phyloP scores from a whole-genome alignment of 2,888 invertebrate genomes.

The Cephus spinipes region DNA sequence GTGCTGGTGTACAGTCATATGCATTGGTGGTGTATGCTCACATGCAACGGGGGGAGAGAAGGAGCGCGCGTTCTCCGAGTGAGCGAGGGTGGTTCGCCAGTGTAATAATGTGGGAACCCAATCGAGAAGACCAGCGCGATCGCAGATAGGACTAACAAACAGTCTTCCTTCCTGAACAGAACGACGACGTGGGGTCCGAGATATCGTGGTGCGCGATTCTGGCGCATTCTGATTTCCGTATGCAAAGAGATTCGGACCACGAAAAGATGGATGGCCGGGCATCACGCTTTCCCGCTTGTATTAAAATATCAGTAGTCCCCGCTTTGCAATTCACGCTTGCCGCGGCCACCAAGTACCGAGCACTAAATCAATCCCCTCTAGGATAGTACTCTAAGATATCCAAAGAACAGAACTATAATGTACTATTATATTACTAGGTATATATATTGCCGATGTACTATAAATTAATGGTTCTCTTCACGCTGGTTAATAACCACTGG shows the following conservation, averaged over 20 bases:
- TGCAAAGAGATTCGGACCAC: constrained; percentile 57
- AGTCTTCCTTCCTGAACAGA: constrained; percentile 67
- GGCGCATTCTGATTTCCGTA: constrained; percentile 63
- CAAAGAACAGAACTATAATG: neutral
- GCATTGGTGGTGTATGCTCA: neutral
- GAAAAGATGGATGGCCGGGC: constrained; percentile 63
- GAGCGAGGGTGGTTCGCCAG: constrained; percentile 62
- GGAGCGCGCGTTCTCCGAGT: neutral
- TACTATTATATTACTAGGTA: neutral
- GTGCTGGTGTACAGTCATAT: constrained; percentile 2
- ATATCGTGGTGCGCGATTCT: constrained; percentile 26
- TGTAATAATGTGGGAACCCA: constrained; percentile 62
- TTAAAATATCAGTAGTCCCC: constrained; percentile 58
- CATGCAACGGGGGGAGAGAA: neutral
- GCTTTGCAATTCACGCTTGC: neutral
- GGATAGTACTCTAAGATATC: neutral
- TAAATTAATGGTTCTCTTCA: too few relatives aligned
- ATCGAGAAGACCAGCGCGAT: constrained; percentile 41
- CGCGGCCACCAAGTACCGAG: constrained; percentile 12
- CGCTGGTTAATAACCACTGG: too few relatives aligned
- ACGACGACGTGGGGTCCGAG: constrained; percentile 38
- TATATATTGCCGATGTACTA: too few relatives aligned
- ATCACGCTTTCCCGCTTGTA: constrained; percentile 63
- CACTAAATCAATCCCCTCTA: constrained; percentile 55
- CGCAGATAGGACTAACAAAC: constrained; percentile 66